A percentile compares a stretch with the other conserved stretches of the same genome.
These are phyloP conservation scores for Thunnus thynnus DNA, from an alignment of 2,113 vertebrate species.

Conservation along the genomic window DNA sequence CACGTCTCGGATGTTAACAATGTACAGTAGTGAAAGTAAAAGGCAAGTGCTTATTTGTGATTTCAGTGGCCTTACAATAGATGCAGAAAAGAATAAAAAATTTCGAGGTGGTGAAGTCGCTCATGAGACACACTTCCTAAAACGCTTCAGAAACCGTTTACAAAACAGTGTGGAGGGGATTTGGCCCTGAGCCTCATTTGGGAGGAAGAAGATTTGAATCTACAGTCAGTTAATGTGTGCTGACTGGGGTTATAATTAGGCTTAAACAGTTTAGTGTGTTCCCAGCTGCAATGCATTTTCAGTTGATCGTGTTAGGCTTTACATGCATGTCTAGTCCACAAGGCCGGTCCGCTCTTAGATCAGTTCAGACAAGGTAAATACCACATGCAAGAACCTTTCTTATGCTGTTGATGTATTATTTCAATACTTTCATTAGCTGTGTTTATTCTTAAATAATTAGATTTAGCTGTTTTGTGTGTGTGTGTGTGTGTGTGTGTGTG, in stretches of 20 bases:
- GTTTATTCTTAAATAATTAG: constrained; percentile 23
- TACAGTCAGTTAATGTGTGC: constrained; percentile 27
- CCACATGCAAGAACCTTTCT: constrained; percentile 3
- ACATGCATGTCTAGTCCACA: background rate
- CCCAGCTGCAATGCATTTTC: constrained; percentile 43
- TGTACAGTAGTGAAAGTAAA: background rate
- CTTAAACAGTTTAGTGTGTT: constrained; percentile 43
- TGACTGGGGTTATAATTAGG: constrained; percentile 16
- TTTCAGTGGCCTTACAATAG: background rate
- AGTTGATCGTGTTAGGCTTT: constrained; percentile 13
- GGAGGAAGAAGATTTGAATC: constrained; percentile 1
- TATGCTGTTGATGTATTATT: constrained; percentile 15
- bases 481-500: background rate
- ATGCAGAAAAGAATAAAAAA: background rate
- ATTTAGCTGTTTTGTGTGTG: background rate
- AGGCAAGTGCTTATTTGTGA: background rate
- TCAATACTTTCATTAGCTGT: constrained; percentile 25
- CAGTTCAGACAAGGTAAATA: background rate
- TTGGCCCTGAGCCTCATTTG: constrained; percentile 1
- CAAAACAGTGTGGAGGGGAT: background rate
- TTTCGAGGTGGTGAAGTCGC: too few relatives aligned
- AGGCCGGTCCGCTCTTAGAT: background rate
- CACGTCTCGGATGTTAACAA: background rate
- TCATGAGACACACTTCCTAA: too few relatives aligned
- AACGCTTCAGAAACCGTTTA: background rate